These are phyloP conservation scores for Hylia prasina DNA, from an alignment of 2,113 vertebrate genomes.

Conservation along the genomic window DNA sequence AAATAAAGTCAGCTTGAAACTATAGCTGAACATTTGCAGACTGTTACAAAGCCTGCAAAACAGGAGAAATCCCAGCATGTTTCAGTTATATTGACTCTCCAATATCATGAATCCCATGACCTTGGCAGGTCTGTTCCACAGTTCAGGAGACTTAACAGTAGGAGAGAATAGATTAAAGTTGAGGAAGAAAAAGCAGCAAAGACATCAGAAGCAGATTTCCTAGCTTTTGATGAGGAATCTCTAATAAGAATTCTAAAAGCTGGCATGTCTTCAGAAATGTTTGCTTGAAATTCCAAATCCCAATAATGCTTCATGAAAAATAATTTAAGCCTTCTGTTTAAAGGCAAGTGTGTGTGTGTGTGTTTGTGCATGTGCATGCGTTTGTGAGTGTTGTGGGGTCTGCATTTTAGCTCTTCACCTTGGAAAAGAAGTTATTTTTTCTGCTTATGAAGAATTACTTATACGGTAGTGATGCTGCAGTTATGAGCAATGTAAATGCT, in stretches of 20 bases:
- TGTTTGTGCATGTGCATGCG: rapidly evolving
- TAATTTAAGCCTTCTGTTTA: not conserved
- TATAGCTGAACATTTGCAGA: not conserved
- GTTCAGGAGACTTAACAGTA: not conserved
- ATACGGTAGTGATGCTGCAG: not conserved
- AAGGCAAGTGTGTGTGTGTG: not conserved
- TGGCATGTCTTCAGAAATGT: not conserved
- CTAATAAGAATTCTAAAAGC: not conserved
- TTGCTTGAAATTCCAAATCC: not conserved
- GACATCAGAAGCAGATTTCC: not conserved
- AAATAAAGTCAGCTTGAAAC: not conserved
- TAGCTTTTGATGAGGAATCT: not conserved
- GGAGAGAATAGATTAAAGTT: not conserved
- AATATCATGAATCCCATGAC: not conserved
- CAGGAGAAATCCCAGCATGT: not conserved
- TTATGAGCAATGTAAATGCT: not conserved
- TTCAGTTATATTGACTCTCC: not conserved
- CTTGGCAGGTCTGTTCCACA: not conserved
- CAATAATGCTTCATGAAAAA: not conserved
- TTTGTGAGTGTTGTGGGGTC: not conserved
- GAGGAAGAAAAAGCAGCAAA: not conserved
- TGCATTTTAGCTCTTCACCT: not conserved
- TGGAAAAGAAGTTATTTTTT: not conserved
- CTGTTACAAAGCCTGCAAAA: not conserved
- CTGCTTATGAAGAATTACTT: not conserved